Conservation (phyloP, 2,113 vertebrate genomes). For the Pagrus major region DNA sequence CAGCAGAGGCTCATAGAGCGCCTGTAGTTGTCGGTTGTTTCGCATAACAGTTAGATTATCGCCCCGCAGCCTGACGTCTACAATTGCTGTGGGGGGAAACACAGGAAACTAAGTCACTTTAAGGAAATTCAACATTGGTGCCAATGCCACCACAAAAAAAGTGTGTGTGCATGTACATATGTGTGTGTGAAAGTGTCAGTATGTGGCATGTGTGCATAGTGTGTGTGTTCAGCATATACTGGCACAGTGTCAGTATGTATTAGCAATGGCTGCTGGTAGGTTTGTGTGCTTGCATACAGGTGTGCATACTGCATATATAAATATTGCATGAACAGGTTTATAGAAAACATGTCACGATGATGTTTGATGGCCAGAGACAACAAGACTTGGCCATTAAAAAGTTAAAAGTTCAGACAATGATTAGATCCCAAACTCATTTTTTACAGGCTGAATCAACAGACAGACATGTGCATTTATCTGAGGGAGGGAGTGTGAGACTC, state of each 20-base stretch:
- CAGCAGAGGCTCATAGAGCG: slow-evolving; percentile 40
- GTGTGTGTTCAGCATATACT: slow-evolving; percentile 7
- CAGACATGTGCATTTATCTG: slow-evolving; percentile 61
- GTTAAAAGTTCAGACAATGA: slow-evolving; percentile 44
- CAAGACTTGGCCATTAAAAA: slow-evolving; percentile 33
- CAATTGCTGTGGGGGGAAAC: slow-evolving; percentile 59
- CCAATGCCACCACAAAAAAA: slow-evolving; percentile 57
- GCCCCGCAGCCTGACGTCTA: slow-evolving; percentile 48
- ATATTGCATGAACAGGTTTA: background rate
- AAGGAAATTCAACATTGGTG: slow-evolving; percentile 61
- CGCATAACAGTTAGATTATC: slow-evolving; percentile 75
- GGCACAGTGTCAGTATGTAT: slow-evolving; percentile 12
- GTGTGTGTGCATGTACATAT: background rate
- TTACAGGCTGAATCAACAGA: slow-evolving; percentile 69
- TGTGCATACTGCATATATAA: slow-evolving; percentile 7
- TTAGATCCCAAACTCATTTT: slow-evolving; percentile 59
- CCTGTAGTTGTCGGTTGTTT: slow-evolving; percentile 54
- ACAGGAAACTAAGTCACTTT: slow-evolving; percentile 69
- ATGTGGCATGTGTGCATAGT: slow-evolving; percentile 12
- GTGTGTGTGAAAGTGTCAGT: slow-evolving; percentile 16
- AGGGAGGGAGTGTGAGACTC: slow-evolving; percentile 36
- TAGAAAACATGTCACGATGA: slow-evolving; percentile 13
- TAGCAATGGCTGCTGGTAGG: background rate
- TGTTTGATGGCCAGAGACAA: background rate
- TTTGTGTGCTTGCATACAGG: slow-evolving; percentile 10